phyloP scores from a whole-genome alignment of 2,113 vertebrate genomes.

The Poeciliopsis retropinna region DNA sequence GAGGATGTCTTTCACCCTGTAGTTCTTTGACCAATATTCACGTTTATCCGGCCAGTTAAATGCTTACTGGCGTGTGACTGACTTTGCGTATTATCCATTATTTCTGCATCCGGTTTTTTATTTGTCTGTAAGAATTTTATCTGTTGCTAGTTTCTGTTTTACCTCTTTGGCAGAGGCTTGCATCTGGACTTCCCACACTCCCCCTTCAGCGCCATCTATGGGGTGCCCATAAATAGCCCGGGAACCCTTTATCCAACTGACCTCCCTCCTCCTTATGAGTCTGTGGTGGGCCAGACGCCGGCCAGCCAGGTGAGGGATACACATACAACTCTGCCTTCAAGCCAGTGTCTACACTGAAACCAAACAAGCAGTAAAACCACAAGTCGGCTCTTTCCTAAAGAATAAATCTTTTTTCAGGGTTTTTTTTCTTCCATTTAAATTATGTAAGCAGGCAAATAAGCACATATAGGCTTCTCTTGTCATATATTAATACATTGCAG shows the following conservation, averaged over 20 bases:
- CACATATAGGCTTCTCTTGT: too few relatives aligned
- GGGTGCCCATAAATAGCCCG: constrained; percentile 92
- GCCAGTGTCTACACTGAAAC: too few relatives aligned
- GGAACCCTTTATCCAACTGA: constrained; percentile 90
- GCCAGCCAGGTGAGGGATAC: constrained; percentile 86
- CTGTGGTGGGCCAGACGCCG: constrained; percentile 86
- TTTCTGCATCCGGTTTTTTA: neutral
- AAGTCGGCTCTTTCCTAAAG: too few relatives aligned
- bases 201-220: constrained; percentile 89
- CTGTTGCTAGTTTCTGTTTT: constrained; percentile 16
- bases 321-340: neutral
- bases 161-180: constrained; percentile 81
- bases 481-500: too few relatives aligned
- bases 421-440: too few relatives aligned
- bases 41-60: neutral
- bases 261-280: constrained; percentile 94
- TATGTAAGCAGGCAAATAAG: too few relatives aligned
- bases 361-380: too few relatives aligned
- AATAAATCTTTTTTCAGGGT: too few relatives aligned
- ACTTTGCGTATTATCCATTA: neutral
- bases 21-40: constrained; percentile 14
- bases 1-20: constrained; percentile 14
- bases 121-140: neutral
- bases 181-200: constrained; percentile 91
- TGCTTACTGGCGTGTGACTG: neutral